These are phyloP conservation scores for Andrena chrysosceles DNA, from an alignment of 2,888 invertebrate species.

Conservation along the genomic window DNA sequence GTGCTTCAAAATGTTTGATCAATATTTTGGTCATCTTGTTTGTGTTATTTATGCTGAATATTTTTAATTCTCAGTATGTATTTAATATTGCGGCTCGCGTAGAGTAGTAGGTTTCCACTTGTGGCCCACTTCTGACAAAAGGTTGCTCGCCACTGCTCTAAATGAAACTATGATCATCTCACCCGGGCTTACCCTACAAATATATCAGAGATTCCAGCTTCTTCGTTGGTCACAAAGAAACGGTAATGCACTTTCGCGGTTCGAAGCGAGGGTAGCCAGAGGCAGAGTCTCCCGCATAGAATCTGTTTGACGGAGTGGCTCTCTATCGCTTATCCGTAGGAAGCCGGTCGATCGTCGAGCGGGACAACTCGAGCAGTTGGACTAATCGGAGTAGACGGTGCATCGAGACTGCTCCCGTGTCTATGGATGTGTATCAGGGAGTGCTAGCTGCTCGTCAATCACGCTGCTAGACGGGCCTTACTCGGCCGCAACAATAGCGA, in stretches of 20 bases:
- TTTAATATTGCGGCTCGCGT: no score
- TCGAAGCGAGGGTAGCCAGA: neutral
- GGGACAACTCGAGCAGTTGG: conserved; percentile 37
- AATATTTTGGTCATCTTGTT: no score
- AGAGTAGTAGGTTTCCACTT: no score
- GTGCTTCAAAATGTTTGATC: no score
- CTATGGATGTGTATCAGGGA: conserved; percentile 50
- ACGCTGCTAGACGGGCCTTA: conserved; percentile 55
- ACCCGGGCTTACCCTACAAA: no score
- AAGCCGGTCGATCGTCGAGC: conserved; percentile 37
- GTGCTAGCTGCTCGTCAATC: conserved; percentile 63
- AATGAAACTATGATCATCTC: no score
- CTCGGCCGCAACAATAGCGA: conserved; percentile 57
- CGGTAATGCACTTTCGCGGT: neutral
- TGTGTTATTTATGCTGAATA: no score
- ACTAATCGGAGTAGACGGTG: conserved; percentile 47
- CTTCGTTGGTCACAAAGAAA: neutral
- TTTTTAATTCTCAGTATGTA: no score
- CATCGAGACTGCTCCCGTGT: conserved; percentile 35
- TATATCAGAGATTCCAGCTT: neutral
- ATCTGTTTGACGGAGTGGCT: conserved; percentile 1
- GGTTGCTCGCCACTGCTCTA: no score
- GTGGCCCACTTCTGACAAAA: no score
- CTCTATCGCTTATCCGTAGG: conserved; percentile 35
- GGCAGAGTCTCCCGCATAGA: neutral